Conservation (phyloP, 1,140 invertebrate species). For the Heliothis subflexa region DNA sequence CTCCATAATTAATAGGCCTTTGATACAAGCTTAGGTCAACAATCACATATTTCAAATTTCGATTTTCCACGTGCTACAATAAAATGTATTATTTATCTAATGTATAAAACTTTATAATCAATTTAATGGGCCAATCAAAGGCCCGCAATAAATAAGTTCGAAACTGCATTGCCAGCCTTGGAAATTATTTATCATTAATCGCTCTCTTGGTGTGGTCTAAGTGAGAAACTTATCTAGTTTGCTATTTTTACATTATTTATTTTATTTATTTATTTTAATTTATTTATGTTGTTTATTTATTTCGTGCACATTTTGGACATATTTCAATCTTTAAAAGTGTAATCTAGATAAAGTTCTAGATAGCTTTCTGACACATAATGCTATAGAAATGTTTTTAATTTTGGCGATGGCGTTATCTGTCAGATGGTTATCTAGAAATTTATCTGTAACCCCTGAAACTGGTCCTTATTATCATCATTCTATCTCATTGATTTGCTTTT, state of each 20-base stretch:
- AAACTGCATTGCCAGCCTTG: constrained; percentile 28
- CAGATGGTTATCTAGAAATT: too few relatives aligned
- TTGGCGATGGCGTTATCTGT: too few relatives aligned
- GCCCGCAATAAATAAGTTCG: constrained; percentile 36
- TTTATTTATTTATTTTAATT: too few relatives aligned
- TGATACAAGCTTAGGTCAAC: constrained; percentile 5
- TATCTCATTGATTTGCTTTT: too few relatives aligned
- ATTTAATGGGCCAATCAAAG: constrained; percentile 35
- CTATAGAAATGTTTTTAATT: too few relatives aligned
- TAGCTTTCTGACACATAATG: too few relatives aligned
- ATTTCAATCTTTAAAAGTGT: too few relatives aligned
- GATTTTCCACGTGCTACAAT: constrained; percentile 31
- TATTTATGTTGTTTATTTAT: too few relatives aligned
- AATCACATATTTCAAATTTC: constrained; percentile 32
- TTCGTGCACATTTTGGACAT: too few relatives aligned
- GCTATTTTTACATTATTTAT: not conserved
- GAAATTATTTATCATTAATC: constrained; percentile 39
- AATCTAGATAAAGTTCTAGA: too few relatives aligned
- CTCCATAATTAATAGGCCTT: not conserved
- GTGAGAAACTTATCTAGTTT: not conserved
- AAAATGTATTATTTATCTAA: constrained; percentile 35
- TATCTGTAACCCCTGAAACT: too few relatives aligned
- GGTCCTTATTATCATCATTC: too few relatives aligned
- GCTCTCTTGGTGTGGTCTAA: constrained; percentile 6
- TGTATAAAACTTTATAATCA: constrained; percentile 33